phyloP scores from a whole-genome alignment of 2,888 invertebrate genomes.

The Amphiduros pacificus region DNA sequence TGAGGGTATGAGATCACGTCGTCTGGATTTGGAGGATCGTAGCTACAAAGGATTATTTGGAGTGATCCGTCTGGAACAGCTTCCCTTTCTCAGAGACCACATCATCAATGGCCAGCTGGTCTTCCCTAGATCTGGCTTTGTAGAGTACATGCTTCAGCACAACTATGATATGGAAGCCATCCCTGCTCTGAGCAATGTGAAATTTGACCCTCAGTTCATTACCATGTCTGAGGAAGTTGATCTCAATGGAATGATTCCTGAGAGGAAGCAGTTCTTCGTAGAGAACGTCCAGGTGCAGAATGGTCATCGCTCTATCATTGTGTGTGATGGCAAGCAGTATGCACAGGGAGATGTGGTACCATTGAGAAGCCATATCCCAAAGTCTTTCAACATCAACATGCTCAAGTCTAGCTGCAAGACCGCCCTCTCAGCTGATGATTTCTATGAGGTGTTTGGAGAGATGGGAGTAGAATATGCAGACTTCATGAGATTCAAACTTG shows the following conservation, averaged over 20 bases:
- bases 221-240: background rate
- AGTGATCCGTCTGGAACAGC: background rate
- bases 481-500: conserved; percentile 1
- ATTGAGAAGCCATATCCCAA: background rate
- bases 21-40: conserved; percentile 12
- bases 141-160: conserved; percentile 12
- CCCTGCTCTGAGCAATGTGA: conserved; percentile 6
- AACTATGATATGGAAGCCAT: background rate
- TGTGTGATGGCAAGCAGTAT: conserved; percentile 3
- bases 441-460: conserved; percentile 7
- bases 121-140: conserved; percentile 19
- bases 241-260: background rate
- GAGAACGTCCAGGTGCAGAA: background rate
- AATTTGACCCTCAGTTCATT: conserved; percentile 4
- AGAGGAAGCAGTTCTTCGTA: background rate
- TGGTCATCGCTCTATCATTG: background rate
- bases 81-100: conserved; percentile 12
- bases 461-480: conserved; percentile 16
- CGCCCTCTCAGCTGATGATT: conserved; percentile 1
- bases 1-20: conserved; percentile 4
- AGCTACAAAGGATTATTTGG: conserved; percentile 10
- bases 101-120: conserved; percentile 16
- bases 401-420: background rate
- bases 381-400: background rate
- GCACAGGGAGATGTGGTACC: background rate